Evolutionary conservation across 92 coral and sea anemone genomes (phyloP), one percentile per base, ranked within the genome.

Genomic region (Desmophyllum pertusum): DNA sequence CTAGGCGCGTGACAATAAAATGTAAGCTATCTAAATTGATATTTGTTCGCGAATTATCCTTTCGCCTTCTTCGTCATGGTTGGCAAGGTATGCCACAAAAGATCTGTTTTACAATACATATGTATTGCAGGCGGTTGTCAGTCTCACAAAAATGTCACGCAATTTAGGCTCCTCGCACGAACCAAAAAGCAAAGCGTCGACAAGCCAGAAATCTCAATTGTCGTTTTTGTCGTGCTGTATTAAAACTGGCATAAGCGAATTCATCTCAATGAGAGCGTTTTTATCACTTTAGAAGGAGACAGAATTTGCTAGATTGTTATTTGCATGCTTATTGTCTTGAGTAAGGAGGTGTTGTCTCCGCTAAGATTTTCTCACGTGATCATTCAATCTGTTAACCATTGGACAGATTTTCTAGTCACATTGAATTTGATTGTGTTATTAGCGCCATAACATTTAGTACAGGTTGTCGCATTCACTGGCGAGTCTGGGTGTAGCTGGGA

Each of bases 401-500:
- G 84, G 84, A 17, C 48, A 23, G 45, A 31, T 9, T 0, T n/a
- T 25, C 75, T 31, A 25, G 30, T 36, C 57, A 14, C 35, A 35
- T 35, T 10, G 13, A 43, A n/a, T n/a, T n/a, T 42, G 6, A 79
- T 66, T 42, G 42, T 41, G n/a, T n/a, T n/a, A n/a, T 53, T 39
- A 6, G 42, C 68, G 69, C 46, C 33, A n/a, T n/a, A n/a, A n/a
- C n/a, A n/a, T n/a, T n/a, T 8, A 23, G 30, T 25, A 35, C 73
- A 27, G 45, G 35, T 42, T 40, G n/a, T n/a, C n/a, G n/a, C 51
- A 67, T 31, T n/a, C 48, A 52, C 50, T 38, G 41, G 15, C 41
- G 18, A 13, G 64, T 51, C 29, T 69, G 76, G 84, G 84, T 80
- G 84, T 66, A 36, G 48, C 73, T 35, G 25, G 35, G 1, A 36